Percentiles rank a stretch among this genome's conserved stretches.
These are phyloP conservation scores for Dolichotis patagonum DNA, from an alignment of 2,113 vertebrate genomes.

Conservation along the genomic window DNA sequence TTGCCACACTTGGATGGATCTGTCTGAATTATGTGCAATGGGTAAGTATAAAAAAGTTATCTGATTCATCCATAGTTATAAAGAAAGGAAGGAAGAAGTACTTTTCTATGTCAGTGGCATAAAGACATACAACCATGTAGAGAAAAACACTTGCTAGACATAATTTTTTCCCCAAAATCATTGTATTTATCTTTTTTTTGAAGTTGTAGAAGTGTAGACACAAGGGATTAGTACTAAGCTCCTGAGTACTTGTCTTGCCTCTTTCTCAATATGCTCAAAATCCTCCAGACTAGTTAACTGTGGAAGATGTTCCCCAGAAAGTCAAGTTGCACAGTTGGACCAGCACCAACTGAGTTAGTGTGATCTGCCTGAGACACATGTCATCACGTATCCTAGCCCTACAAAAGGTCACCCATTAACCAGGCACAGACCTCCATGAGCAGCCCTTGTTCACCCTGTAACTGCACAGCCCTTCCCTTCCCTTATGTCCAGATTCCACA, in stretches of 20 bases:
- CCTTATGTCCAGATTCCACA: not conserved
- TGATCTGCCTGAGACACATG: not conserved
- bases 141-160: not conserved
- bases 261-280: not conserved
- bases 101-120: not conserved
- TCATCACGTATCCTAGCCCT: not conserved
- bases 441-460: not conserved
- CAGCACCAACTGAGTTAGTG: not conserved
- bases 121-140: not conserved
- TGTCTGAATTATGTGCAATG: not conserved
- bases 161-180: not conserved
- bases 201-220: not conserved
- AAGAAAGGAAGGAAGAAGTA: not conserved
- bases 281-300: not conserved
- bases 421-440: not conserved
- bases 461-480: not conserved
- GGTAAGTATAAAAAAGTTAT: not conserved
- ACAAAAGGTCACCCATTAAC: not conserved
- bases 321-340: not conserved
- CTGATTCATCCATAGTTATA: not conserved
- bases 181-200: not conserved
- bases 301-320: not conserved
- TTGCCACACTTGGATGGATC: slow-evolving; percentile 10
- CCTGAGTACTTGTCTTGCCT: not conserved
- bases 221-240: not conserved